Evolutionary conservation across 1,140 invertebrate genomes (phyloP).

Genomic region (Stegodyphus mimosarum): DNA sequence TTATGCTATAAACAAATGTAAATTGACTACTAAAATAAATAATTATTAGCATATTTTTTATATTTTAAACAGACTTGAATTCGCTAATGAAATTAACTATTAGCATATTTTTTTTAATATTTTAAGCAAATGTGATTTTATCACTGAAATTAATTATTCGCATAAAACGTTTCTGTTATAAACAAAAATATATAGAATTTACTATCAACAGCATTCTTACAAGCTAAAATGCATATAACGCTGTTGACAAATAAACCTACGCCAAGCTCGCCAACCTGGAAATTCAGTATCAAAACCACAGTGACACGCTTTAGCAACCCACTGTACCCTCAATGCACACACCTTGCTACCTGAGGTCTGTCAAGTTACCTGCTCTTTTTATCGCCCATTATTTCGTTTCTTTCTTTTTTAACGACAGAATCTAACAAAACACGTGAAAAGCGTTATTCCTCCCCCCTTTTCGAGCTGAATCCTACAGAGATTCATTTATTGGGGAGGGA

Average conservation of each 20-base stretch:
- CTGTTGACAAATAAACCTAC: background rate
- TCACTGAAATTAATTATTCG: too few species aligned
- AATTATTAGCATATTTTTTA: too few species aligned
- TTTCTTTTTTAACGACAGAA: background rate
- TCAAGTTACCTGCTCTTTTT: constrained; percentile 41
- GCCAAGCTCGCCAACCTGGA: background rate
- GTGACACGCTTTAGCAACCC: background rate
- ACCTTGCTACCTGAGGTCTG: constrained; percentile 18
- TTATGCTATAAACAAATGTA: too few species aligned
- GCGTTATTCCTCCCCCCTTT: constrained; percentile 27
- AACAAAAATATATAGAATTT: background rate
- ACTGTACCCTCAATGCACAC: background rate
- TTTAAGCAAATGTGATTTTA: too few species aligned
- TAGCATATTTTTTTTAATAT: too few species aligned
- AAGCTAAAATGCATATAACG: background rate
- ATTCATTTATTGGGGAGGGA: background rate
- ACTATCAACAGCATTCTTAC: background rate
- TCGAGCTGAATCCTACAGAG: background rate
- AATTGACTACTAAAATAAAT: too few species aligned
- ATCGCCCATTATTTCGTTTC: constrained; percentile 31
- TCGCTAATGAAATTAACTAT: too few species aligned
- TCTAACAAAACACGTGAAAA: constrained; percentile 39
- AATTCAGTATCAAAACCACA: background rate
- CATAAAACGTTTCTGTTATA: too few species aligned
- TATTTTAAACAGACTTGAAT: too few species aligned